A percentile compares a stretch with the other conserved stretches of the same genome.
Conservation (phyloP, 1,140 invertebrate species). For the Aradophagus sp. region DNA sequence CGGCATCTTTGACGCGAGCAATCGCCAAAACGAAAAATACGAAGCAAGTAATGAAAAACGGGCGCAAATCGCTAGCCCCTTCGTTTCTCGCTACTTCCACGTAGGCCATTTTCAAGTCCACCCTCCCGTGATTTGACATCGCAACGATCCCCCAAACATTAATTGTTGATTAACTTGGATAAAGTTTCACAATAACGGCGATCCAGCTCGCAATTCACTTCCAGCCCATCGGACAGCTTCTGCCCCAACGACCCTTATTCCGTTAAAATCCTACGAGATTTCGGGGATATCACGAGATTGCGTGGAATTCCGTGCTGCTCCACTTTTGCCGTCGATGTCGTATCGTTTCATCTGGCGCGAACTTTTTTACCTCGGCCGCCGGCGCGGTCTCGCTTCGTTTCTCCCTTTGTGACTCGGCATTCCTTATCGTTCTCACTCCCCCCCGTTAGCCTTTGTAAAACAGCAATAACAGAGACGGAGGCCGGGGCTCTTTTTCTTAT, state of each 20-base stretch:
- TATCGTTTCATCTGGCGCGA: constrained; percentile 43
- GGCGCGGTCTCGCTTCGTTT: constrained; percentile 16
- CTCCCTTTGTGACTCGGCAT: constrained; percentile 25
- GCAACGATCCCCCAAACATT: constrained; percentile 13
- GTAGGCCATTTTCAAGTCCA: too few relatives aligned
- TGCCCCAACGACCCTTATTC: constrained; percentile 61
- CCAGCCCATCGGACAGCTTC: constrained; percentile 39
- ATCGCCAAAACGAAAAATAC: too few relatives aligned
- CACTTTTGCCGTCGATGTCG: constrained; percentile 26
- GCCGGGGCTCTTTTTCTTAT: constrained; percentile 48
- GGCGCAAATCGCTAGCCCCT: too few relatives aligned
- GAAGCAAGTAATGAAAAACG: too few relatives aligned
- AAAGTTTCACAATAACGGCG: constrained; percentile 29
- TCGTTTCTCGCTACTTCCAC: too few relatives aligned
- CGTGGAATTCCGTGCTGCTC: constrained; percentile 60
- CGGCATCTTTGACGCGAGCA: too few relatives aligned
- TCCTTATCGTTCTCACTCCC: constrained; percentile 41
- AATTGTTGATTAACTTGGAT: constrained; percentile 33
- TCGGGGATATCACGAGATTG: constrained; percentile 71
- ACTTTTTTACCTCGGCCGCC: constrained; percentile 27
- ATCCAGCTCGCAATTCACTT: constrained; percentile 49
- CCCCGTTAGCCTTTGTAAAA: constrained; percentile 40
- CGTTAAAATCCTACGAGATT: constrained; percentile 69
- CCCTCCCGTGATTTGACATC: background rate
- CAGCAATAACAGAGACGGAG: constrained; percentile 48